Base-by-base conservation (phyloP, 2,888 invertebrate species). In the Lochmaea capreae region DNA sequence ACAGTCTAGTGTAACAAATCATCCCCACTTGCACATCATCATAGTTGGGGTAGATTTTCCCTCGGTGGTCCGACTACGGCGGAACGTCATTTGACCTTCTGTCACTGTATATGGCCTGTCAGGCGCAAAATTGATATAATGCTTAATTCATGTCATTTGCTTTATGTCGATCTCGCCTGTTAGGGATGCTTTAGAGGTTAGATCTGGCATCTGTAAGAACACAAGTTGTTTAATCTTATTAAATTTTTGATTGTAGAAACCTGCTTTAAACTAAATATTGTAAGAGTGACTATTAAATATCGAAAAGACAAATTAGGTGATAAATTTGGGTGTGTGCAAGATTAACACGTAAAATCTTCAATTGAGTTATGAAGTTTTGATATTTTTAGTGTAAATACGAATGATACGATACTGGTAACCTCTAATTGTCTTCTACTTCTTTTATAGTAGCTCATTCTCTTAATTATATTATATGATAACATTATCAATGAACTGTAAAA, bases 71-170 rank as follows among this genome's bases (percentile, higher is more conserved):
- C 73, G 65, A 76, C 79, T 75, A 72, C 71, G 68, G 80, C 79
- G 79, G 78, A 81, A 81, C 81, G 83, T 84, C 83, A 85, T 85
- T 85, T 85, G 85, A 87, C 87, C 87, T 87, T 86, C 86, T 87
- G 87, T 86, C 86, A 85, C 85, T 85, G 83, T 83, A 85, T 85
- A 84, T 83, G 84, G 80, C 82, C 84, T 81, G 85, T 86, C 87
- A 86, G 82, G 87, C 86, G 84, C 86, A 84, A 87, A 87, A 87
- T 87, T 87, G 85, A 87, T 86, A 86, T 86, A 87, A 86, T 86
- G 86, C 84, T 82, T 86, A 86, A 86, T 86, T 86, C 85, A 84
- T 86, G 85, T 85, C 84, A 83, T 84, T 85, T 82, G 80, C 83
- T 83, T 77, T 81, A 82, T 81, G 83, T 80, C 78, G 73, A 80